These are phyloP conservation scores for Knipowitschia caucasica DNA, from an alignment of 2,797 vertebrate species.

Conservation along the genomic window DNA sequence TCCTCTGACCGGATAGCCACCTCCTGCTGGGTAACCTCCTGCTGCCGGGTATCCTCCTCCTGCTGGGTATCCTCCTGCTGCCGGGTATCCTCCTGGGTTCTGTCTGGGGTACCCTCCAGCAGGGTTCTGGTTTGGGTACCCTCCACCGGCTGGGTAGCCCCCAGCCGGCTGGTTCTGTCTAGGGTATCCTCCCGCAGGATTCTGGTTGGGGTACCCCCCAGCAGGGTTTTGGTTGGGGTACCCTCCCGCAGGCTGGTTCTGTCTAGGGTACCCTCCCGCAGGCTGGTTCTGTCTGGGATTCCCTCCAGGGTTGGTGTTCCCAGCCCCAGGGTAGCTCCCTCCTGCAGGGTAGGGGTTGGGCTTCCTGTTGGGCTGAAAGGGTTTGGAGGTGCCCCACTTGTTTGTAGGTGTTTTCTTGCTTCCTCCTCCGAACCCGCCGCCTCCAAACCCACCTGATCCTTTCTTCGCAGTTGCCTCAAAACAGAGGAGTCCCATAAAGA, in stretches of 20 bases:
- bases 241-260: constrained; percentile 40
- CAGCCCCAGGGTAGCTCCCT: constrained; percentile 1
- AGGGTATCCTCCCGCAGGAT: constrained; percentile 4
- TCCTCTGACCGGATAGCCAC: constrained; percentile 17
- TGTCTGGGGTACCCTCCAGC: constrained; percentile 24
- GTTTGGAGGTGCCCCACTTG: constrained; percentile 43
- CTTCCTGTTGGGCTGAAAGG: constrained; percentile 58
- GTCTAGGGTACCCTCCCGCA: constrained; percentile 31
- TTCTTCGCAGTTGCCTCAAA: constrained; percentile 48
- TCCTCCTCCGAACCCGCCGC: too few species aligned
- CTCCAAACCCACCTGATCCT: constrained; percentile 14
- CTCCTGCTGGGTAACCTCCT: constrained; percentile 49
- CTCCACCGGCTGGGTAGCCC: constrained; percentile 29
- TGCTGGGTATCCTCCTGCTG: constrained; percentile 34
- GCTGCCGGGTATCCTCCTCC: constrained; percentile 35
- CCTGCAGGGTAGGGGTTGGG: constrained; percentile 59
- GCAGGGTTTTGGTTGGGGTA: constrained; percentile 42
- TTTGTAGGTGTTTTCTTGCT: constrained; percentile 27
- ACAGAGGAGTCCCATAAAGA: constrained; percentile 43
- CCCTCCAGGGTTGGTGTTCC: not conserved
- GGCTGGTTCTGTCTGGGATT: constrained; percentile 47
- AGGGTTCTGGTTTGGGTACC: constrained; percentile 8
- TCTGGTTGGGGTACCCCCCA: not conserved
- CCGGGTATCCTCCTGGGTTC: constrained; percentile 32
- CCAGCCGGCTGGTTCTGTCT: constrained; percentile 11